Evolutionary conservation across 2,113 vertebrate species (phyloP).

Genomic region (Ptyas mucosa): DNA sequence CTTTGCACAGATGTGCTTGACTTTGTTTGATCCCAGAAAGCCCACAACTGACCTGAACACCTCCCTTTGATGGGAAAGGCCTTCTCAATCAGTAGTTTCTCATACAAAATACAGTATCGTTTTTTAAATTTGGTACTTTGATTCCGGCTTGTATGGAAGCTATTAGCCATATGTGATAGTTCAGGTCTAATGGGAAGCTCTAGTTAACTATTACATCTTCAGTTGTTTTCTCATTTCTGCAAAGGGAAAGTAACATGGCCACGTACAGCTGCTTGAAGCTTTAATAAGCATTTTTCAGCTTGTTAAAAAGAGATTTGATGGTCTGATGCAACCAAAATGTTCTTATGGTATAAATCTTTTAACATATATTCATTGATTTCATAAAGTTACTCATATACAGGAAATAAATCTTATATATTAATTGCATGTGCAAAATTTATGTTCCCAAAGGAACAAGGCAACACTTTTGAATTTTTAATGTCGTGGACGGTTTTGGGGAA

Average conservation of each 20-base stretch:
- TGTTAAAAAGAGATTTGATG: not conserved
- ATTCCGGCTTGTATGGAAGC: not conserved
- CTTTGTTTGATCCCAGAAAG: not conserved
- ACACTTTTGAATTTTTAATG: not conserved
- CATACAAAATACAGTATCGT: not conserved
- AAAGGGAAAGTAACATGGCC: not conserved
- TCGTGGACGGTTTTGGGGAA: not conserved
- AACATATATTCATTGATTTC: not conserved
- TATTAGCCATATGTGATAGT: not conserved
- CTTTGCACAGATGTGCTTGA: not conserved
- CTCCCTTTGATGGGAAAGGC: not conserved
- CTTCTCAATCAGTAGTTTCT: not conserved
- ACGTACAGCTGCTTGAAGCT: not conserved
- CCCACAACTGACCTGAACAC: not conserved
- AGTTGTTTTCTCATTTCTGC: not conserved
- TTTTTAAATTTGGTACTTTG: not conserved
- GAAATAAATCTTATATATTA: not conserved
- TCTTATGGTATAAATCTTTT: not conserved
- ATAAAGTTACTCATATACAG: not conserved
- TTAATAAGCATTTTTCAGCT: not conserved
- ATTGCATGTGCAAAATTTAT: not conserved
- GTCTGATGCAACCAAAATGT: not conserved
- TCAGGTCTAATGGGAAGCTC: not conserved
- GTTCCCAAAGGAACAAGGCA: not conserved
- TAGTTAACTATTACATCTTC: not conserved